Evolutionary conservation across 2,888 invertebrate species (phyloP), one percentile per base, ranked within the genome.

Genomic region (Papilio elwesi): DNA sequence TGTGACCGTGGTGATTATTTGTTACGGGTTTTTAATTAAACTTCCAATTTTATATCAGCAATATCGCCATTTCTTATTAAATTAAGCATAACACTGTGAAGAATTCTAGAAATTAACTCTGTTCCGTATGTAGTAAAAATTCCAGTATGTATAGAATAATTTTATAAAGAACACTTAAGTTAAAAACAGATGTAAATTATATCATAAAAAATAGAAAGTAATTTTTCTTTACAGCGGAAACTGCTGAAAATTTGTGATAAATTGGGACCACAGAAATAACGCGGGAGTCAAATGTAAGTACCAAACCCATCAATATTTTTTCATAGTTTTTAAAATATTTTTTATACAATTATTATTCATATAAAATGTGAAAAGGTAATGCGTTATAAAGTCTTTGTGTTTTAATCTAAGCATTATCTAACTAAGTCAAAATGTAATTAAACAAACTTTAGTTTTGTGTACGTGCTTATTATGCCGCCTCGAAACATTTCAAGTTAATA

Each of bases 1-100:
- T 59, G 59, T 59, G 59, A 48, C 38, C 68, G 49, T 51, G 16
- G 59, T 51, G 68, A 62, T 38, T 68, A 48, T 68, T 51, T 65
- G 51, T 51, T 59, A 36, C 15, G 15, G n/a, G 49, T 49, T 59
- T 59, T 48, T 26, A 38, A 15, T 49, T 7, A 15, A 48, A 26
- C 9, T 38, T 59, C 13, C n/a, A 62, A 57, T 49, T 59, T 59
- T n/a, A 38, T 59, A 68, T 49, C 11, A 59, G 15, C 68, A 48
- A 36, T n/a, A 59, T 9, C 8, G n/a, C 43, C 4, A n/a, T 62
- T 38, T 36, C 43, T 62, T 62, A 43, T 9, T 62, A 26, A 57
- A 15, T 43, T 8, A 13, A 59, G 13, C 38, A 2, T 59, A 9
- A 59, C 36, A 8, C 15, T 62, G 10, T 62, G 12, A 11, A 15